phyloP scores from a whole-genome alignment of 1,140 invertebrate species.

The Drosophila ogumai region DNA sequence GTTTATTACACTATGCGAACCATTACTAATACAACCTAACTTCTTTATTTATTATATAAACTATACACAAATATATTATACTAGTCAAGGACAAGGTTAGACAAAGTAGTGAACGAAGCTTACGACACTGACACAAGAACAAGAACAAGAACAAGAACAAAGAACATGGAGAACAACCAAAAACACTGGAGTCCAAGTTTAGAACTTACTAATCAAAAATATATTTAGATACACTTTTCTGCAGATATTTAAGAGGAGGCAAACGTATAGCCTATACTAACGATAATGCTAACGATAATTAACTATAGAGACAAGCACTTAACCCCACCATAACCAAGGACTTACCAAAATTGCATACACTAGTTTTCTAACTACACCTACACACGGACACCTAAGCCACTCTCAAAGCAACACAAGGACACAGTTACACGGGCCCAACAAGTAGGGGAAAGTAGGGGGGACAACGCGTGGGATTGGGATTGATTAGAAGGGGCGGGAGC shows the following conservation, averaged over 20 bases:
- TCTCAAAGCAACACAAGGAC: constrained; percentile 33
- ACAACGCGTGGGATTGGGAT: constrained; percentile 8
- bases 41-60: constrained; percentile 67
- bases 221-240: constrained; percentile 84
- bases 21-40: constrained; percentile 65
- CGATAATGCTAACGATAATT: constrained; percentile 60
- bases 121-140: constrained; percentile 70
- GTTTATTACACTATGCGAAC: constrained; percentile 64
- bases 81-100: constrained; percentile 73
- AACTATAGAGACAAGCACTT: constrained; percentile 69
- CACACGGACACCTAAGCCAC: constrained; percentile 34
- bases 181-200: constrained; percentile 83
- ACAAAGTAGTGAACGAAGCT: constrained; percentile 79
- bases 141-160: constrained; percentile 53
- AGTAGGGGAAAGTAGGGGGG: constrained; percentile 21
- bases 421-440: constrained; percentile 72
- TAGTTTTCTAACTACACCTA: constrained; percentile 62
- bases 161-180: constrained; percentile 56
- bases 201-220: constrained; percentile 84
- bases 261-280: constrained; percentile 50
- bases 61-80: constrained; percentile 54
- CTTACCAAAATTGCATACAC: constrained; percentile 77
- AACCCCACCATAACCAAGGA: constrained; percentile 81
- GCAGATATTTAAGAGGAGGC: constrained; percentile 73
- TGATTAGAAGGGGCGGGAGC: constrained; percentile 5